Evolutionary conservation across 1,140 invertebrate genomes (phyloP).

Genomic region (Neodiprion fabricii): DNA sequence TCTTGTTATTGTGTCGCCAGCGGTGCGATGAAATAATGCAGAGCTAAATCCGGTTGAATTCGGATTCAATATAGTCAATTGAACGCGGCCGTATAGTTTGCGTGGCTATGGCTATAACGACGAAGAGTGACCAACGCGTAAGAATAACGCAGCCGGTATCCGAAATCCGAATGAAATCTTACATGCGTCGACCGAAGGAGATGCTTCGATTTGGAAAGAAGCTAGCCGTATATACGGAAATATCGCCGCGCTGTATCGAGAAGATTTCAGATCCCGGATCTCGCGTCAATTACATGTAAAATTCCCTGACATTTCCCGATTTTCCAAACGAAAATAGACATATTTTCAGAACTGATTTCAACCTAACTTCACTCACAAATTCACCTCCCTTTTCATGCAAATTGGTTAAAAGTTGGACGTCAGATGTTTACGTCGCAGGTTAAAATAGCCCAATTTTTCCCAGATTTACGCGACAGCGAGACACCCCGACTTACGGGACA

Average conservation of each 20-base stretch:
- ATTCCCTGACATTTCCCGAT: no score
- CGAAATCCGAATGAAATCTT: conserved; percentile 12
- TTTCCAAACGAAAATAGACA: no score
- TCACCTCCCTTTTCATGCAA: no score
- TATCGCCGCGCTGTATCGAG: neutral
- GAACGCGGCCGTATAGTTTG: conserved; percentile 1
- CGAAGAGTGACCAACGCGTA: neutral
- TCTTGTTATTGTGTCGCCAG: neutral
- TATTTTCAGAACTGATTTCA: no score
- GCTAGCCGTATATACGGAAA: conserved; percentile 13
- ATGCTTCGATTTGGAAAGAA: conserved; percentile 13
- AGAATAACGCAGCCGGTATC: neutral
- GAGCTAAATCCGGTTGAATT: conserved; percentile 34
- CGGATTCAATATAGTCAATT: conserved; percentile 34
- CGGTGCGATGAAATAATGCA: neutral
- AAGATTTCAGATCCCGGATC: neutral
- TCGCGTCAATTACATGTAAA: no score
- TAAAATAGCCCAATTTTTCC: no score
- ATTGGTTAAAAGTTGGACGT: no score
- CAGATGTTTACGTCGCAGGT: no score
- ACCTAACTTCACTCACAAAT: no score
- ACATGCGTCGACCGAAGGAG: conserved; percentile 13
- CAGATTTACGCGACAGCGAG: no score
- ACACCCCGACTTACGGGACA: no score
- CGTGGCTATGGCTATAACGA: no score